Base-by-base conservation (phyloP, 2,797 vertebrate species). In the Sciaenops ocellatus region DNA sequence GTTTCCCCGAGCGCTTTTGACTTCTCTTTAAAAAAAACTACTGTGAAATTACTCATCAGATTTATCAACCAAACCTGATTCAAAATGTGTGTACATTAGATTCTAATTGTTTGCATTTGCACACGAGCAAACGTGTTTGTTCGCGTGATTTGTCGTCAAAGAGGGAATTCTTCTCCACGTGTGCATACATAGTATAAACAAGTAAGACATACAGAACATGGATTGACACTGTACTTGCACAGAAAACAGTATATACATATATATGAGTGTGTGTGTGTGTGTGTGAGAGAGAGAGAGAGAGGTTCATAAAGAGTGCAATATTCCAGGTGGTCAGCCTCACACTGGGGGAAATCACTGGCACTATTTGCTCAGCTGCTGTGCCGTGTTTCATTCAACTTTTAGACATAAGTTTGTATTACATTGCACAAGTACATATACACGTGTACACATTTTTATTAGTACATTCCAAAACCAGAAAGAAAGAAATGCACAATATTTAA, bases 261-360 rank as follows among this genome's bases (percentile, higher is more conserved):
- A 50, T 30, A 47, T 69, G 28, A 59, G 57, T 20, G 69, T 69
- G 42, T 24, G 20, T 17, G 28, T 51, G 50, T 41, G 69, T 34
- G 60, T 17, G 62, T 38, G 55, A 41, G 67, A 30, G 73, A 15
- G 66, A 20, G 56, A n/a, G 47, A 55, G 48, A 55, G 38, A 62
- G 61, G n/a, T n/a, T n/a, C n/a, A n/a, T n/a, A n/a, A n/a, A 86
- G 81, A 81, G 47, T 26, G 57, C 18, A 42, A 67, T 87, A 56
- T 68, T 89, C 83, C 92, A 94, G 91, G 87, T 93, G 90, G 88
- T 85, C 50, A 70, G 60, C 79, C 71, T 85, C 80, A 89, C 78
- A 72, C 54, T 6, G 7, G 28, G 60, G 54, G 60, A 86, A 89
- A 90, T 88, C 76, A 82, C 80, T 72, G 83, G 71, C 62, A 59